A percentile compares a stretch with the other conserved stretches of the same genome.
Evolutionary conservation across 2,888 invertebrate species (phyloP).

Genomic region (Oithona nana): DNA sequence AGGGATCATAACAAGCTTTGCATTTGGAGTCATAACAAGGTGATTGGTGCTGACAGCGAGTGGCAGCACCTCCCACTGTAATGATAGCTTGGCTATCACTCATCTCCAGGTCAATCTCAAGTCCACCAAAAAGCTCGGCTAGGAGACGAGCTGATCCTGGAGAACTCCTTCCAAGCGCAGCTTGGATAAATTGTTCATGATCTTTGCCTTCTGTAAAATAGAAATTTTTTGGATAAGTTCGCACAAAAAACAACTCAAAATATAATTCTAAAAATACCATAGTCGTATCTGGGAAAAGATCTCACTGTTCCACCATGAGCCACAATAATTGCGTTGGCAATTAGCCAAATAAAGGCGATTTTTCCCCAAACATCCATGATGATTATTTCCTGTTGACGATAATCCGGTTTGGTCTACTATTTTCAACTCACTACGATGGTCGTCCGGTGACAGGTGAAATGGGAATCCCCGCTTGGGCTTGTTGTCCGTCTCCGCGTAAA

Average conservation of each 20-base stretch:
- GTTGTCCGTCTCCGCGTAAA: too few species aligned
- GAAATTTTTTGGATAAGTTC: too few species aligned
- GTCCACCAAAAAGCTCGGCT: constrained; percentile 10
- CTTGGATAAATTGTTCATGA: background rate
- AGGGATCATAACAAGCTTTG: constrained; percentile 9
- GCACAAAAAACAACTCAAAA: too few species aligned
- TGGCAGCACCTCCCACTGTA: constrained; percentile 10
- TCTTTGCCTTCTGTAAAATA: constrained; percentile 2
- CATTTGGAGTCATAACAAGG: constrained; percentile 8
- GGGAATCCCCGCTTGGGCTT: too few species aligned
- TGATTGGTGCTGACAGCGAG: constrained; percentile 14
- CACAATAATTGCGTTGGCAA: background rate
- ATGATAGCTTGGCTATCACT: constrained; percentile 6
- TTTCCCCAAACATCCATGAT: too few species aligned
- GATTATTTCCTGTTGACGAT: too few species aligned
- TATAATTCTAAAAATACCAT: background rate
- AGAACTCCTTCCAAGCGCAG: constrained; percentile 7
- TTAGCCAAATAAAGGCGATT: too few species aligned
- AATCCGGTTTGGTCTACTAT: too few species aligned
- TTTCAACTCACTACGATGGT: too few species aligned
- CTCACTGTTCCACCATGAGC: background rate
- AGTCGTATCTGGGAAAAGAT: constrained; percentile 2
- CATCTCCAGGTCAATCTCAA: background rate
- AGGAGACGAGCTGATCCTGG: constrained; percentile 14
- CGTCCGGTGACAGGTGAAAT: too few species aligned